These are phyloP conservation scores for Grammomys surdaster DNA, from an alignment of 2,113 vertebrate species.

Conservation along the genomic window DNA sequence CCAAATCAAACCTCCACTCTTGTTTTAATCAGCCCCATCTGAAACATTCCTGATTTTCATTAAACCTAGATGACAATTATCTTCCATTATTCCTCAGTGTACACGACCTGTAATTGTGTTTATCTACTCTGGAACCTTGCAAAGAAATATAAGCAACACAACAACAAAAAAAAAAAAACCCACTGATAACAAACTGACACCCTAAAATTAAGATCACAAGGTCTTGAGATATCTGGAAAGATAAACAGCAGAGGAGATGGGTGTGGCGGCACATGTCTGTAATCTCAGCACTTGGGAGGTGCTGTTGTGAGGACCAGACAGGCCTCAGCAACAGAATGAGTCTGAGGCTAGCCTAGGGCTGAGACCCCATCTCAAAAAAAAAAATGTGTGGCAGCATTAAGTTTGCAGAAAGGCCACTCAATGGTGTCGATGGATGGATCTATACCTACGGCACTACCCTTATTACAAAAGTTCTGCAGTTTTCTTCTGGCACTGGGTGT, in stretches of 20 bases:
- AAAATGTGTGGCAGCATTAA: neutral
- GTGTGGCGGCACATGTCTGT: neutral
- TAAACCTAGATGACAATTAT: conserved; percentile 24
- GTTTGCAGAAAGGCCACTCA: neutral
- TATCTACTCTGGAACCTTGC: neutral
- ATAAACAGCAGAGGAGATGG: neutral
- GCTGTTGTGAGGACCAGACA: neutral
- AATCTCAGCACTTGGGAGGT: neutral
- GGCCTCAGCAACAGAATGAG: neutral
- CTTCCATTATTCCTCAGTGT: neutral
- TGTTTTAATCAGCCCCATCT: neutral
- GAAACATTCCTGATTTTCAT: conserved; percentile 42
- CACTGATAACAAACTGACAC: neutral
- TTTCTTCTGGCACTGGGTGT: neutral
- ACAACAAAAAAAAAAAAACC: conserved; percentile 30
- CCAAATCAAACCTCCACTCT: neutral
- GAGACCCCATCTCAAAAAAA: neutral
- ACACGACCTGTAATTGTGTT: conserved; percentile 63
- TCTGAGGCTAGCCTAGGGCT: neutral
- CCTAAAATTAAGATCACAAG: conserved; percentile 43
- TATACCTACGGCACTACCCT: neutral
- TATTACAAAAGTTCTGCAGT: neutral
- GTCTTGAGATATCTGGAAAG: neutral
- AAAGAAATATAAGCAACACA: conserved; percentile 33
- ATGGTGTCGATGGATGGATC: neutral